Percentiles rank a stretch among this genome's conserved stretches.
These are phyloP conservation scores for Leucania comma DNA, from an alignment of 2,888 invertebrate species.

Conservation along the genomic window DNA sequence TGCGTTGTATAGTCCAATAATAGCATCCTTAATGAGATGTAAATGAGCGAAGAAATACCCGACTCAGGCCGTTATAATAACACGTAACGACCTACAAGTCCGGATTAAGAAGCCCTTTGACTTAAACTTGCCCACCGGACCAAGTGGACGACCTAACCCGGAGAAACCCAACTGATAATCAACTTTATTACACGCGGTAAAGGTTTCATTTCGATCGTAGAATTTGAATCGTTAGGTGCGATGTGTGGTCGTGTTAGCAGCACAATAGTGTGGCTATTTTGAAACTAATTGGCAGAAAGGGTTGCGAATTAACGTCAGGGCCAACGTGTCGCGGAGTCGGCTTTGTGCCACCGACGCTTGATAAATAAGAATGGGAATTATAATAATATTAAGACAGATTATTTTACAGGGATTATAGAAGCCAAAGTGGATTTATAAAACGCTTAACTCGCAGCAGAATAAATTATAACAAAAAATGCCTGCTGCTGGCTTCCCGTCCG, in stretches of 20 bases:
- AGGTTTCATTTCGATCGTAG: conserved; percentile 65
- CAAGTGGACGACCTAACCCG: conserved; percentile 78
- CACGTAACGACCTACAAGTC: conserved; percentile 91
- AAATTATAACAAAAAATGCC: conserved; percentile 19
- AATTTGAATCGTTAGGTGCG: conserved; percentile 78
- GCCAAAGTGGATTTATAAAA: conserved; percentile 23
- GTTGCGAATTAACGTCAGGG: conserved; percentile 90
- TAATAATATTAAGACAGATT: conserved; percentile 67
- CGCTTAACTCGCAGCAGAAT: conserved; percentile 18
- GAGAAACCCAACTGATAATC: conserved; percentile 58
- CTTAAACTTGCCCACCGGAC: conserved; percentile 86
- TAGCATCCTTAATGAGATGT: conserved; percentile 90
- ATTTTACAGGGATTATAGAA: conserved; percentile 51
- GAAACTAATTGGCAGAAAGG: conserved; percentile 91
- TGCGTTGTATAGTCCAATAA: conserved; percentile 83
- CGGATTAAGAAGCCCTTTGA: conserved; percentile 91
- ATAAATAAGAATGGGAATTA: conserved; percentile 76
- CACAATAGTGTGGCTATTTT: conserved; percentile 90
- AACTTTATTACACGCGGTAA: conserved; percentile 68
- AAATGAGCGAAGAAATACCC: conserved; percentile 90
- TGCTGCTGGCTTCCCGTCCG: no score
- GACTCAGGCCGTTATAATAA: conserved; percentile 89
- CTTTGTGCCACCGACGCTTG: conserved; percentile 81
- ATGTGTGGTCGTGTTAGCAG: conserved; percentile 83
- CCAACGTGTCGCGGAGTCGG: conserved; percentile 79